phyloP scores from a whole-genome alignment of 2,888 invertebrate genomes.

The Pristionchus entomophagus region DNA sequence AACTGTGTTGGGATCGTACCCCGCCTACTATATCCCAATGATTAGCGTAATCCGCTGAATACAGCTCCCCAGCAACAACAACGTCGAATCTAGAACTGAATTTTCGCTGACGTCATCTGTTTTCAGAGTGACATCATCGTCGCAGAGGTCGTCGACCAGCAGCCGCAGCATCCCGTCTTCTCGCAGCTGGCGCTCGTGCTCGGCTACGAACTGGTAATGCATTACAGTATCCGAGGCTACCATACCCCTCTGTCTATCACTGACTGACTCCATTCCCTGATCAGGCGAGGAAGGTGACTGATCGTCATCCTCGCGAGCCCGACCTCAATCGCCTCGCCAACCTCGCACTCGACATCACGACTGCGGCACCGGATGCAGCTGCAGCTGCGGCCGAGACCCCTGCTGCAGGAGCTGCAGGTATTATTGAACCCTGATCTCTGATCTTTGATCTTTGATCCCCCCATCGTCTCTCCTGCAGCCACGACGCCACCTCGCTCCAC shows the following conservation, averaged over 20 bases:
- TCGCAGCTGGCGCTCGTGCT: slow-evolving; percentile 39
- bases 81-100: no score
- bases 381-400: neutral
- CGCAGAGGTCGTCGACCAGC: neutral
- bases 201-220: slow-evolving; percentile 22
- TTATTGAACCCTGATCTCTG: no score
- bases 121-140: neutral
- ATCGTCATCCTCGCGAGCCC: neutral
- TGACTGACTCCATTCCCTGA: neutral
- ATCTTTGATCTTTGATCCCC: no score
- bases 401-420: neutral
- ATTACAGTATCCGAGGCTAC: neutral
- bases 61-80: no score
- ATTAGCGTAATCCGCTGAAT: no score
- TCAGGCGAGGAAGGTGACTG: slow-evolving; percentile 37
- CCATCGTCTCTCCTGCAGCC: neutral
- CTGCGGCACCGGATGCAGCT: neutral
- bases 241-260: no score
- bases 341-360: slow-evolving; percentile 33
- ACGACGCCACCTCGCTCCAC: neutral
- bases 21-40: no score
- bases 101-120: neutral
- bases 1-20: no score
- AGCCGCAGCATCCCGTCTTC: slow-evolving; percentile 24
- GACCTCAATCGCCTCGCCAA: slow-evolving; percentile 36